Conservation (phyloP, 2,797 vertebrate species). For the Anniella stebbinsi region DNA sequence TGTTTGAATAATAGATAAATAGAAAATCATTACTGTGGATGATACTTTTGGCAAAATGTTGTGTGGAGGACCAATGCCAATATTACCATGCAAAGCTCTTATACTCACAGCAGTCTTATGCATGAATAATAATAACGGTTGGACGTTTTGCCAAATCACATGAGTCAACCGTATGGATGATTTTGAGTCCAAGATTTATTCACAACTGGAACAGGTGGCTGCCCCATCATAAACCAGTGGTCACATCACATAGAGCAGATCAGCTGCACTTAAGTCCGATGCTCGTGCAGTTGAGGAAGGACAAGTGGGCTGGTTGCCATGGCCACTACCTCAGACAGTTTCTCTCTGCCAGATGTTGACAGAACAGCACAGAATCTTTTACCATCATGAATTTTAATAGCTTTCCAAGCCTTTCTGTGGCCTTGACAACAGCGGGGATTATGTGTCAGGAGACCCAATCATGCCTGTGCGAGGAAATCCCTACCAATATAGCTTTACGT, state of each 20-base stretch:
- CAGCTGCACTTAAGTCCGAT: constrained; percentile 49
- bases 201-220: constrained; percentile 62
- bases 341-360: constrained; percentile 39
- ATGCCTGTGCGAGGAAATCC: neutral
- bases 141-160: constrained; percentile 19
- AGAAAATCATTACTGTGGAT: constrained; percentile 13
- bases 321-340: constrained; percentile 37
- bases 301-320: constrained; percentile 57
- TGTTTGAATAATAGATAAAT: constrained; percentile 11
- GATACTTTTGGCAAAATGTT: constrained; percentile 17
- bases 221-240: constrained; percentile 29
- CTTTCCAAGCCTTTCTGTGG: constrained; percentile 36
- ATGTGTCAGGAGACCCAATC: neutral
- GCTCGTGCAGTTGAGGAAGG: constrained; percentile 51
- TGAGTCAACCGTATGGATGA: constrained; percentile 54
- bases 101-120: neutral
- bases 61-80: neutral
- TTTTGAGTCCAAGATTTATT: constrained; percentile 67
- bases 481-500: neutral
- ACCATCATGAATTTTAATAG: constrained; percentile 60
- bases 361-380: constrained; percentile 39
- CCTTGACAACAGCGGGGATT: neutral
- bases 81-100: constrained; percentile 35
- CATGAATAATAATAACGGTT: neutral
- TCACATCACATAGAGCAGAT: constrained; percentile 59